Percentiles rank a stretch among this genome's conserved stretches.
phyloP scores from a whole-genome alignment of 2,888 invertebrate species.

The Reticulitermes lucifugus region DNA sequence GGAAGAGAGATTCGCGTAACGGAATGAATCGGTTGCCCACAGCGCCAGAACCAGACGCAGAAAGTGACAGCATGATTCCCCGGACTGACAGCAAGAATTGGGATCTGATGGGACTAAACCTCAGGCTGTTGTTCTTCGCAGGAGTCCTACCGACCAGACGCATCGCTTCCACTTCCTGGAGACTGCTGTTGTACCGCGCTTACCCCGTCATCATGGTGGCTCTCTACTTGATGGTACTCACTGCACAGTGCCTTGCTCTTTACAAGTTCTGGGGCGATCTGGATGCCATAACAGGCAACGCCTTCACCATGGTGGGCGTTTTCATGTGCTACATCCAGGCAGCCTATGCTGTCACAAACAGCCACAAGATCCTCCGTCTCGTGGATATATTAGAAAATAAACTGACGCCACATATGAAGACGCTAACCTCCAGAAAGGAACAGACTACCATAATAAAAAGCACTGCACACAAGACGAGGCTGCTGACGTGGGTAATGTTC shows the following conservation, averaged over 20 bases:
- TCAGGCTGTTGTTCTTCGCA: neutral
- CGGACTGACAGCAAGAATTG: neutral
- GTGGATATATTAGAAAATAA: neutral
- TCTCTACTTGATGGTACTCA: neutral
- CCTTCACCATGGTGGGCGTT: constrained; percentile 36
- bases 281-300: constrained; percentile 20
- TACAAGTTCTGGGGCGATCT: constrained; percentile 34
- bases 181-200: neutral
- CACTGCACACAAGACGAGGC: neutral
- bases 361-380: neutral
- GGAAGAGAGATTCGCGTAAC: no score
- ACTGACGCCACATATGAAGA: neutral
- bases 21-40: no score
- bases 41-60: no score
- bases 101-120: constrained; percentile 16
- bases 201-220: neutral
- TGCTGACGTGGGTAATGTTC: constrained; percentile 26
- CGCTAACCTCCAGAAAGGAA: neutral
- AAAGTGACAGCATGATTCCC: no score
- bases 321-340: constrained; percentile 35
- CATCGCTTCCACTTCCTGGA: neutral
- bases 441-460: neutral
- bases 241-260: constrained; percentile 23
- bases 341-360: neutral
- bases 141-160: neutral